phyloP scores from a whole-genome alignment of 1,140 invertebrate genomes.

The Hylaeus volcanicus region DNA sequence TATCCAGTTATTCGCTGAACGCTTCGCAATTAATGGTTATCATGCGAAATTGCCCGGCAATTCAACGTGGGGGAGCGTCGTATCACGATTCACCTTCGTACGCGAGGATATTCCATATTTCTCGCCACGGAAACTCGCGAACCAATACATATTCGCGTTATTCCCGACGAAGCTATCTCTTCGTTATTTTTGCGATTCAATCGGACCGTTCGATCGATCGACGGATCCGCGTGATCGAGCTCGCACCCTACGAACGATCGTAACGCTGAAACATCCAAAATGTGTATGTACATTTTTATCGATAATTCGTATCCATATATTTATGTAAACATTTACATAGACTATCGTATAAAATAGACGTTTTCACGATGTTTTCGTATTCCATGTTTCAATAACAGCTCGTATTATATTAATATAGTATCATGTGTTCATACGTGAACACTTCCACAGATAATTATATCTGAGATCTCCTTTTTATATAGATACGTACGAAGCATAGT shows the following conservation, averaged over 20 bases:
- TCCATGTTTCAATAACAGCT: no score
- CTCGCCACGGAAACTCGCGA: not conserved
- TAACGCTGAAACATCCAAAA: no score
- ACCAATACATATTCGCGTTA: not conserved
- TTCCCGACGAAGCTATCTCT: not conserved
- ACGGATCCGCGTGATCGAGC: constrained; percentile 18
- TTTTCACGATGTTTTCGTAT: no score
- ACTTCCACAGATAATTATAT: no score
- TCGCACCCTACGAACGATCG: not conserved
- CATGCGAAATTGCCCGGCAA: constrained; percentile 53
- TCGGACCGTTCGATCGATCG: constrained; percentile 19
- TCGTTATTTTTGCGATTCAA: not conserved
- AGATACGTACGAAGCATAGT: no score
- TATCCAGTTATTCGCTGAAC: constrained; percentile 57
- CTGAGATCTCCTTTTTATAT: no score
- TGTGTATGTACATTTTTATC: no score
- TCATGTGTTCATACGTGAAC: no score
- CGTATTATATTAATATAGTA: no score
- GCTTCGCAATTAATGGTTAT: constrained; percentile 68
- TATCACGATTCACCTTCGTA: not conserved
- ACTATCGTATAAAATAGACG: no score
- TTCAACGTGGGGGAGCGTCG: constrained; percentile 19
- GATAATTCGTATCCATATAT: no score
- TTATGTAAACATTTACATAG: no score
- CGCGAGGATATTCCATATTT: not conserved